phyloP scores from a whole-genome alignment of 2,113 vertebrate genomes.

The Prunella fulvescens region DNA sequence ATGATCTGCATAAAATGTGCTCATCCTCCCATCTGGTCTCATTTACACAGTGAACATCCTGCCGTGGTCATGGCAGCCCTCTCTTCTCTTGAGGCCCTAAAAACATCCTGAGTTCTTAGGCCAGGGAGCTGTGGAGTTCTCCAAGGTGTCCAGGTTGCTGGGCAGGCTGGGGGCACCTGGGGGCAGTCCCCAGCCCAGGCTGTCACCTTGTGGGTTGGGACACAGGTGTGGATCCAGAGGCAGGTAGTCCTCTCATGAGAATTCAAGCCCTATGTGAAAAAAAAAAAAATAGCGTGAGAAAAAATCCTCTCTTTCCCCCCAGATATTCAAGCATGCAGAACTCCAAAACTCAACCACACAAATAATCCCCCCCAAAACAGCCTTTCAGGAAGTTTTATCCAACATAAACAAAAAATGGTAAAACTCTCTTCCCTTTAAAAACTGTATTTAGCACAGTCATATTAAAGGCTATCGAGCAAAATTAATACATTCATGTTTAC shows the following conservation, averaged over 20 bases:
- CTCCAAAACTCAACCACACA: not conserved
- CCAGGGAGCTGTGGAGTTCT: not conserved
- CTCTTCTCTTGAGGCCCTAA: not conserved
- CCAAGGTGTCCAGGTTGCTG: not conserved
- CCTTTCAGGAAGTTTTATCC: not conserved
- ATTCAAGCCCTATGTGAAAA: not conserved
- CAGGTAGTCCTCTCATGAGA: not conserved
- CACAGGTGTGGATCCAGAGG: accelerated
- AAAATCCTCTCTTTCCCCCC: not conserved
- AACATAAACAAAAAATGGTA: not conserved
- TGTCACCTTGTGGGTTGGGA: not conserved
- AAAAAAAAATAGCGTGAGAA: not conserved
- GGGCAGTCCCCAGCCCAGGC: not conserved
- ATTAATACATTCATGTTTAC: not conserved
- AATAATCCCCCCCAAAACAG: not conserved
- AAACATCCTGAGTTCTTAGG: not conserved
- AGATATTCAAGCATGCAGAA: not conserved
- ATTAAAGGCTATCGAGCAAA: not conserved
- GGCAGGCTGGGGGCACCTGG: not conserved
- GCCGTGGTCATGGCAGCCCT: not conserved
- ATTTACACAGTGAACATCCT: not conserved
- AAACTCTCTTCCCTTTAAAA: not conserved
- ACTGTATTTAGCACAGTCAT: not conserved
- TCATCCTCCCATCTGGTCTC: not conserved
- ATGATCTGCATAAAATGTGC: not conserved